These are phyloP conservation scores for Marmota flaviventris DNA, from an alignment of 2,113 vertebrate species.

Conservation along the genomic window DNA sequence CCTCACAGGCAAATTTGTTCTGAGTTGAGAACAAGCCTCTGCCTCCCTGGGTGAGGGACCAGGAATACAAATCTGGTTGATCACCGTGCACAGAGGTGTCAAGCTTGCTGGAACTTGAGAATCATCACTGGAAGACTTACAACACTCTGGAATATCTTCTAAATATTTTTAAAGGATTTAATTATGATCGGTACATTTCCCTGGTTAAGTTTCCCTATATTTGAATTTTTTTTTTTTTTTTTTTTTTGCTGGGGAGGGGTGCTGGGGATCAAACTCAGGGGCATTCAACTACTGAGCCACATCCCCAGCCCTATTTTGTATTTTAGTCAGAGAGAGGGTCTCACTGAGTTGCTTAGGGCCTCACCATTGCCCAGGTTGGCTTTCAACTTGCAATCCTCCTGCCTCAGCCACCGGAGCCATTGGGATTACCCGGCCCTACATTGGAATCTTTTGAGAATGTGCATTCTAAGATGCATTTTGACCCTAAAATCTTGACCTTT, in stretches of 20 bases:
- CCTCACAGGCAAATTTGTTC: not conserved
- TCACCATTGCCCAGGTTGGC: too few relatives aligned
- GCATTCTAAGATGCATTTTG: not conserved
- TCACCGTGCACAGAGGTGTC: accelerated
- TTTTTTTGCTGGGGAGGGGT: too few relatives aligned
- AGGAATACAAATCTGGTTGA: not conserved
- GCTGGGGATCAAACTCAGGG: too few relatives aligned
- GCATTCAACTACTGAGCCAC: too few relatives aligned
- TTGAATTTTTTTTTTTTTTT: too few relatives aligned
- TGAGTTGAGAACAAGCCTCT: not conserved
- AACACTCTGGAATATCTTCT: not conserved
- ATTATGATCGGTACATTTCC: not conserved
- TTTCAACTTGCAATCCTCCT: too few relatives aligned
- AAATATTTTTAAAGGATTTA: not conserved
- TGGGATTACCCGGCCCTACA: too few relatives aligned
- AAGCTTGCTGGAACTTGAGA: accelerated
- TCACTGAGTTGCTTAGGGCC: too few relatives aligned
- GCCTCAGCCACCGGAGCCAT: too few relatives aligned
- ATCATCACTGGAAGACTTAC: not conserved
- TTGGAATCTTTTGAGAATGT: not conserved
- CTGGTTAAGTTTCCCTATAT: not conserved
- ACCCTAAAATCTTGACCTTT: not conserved
- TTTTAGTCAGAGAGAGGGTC: too few relatives aligned
- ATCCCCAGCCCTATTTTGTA: too few relatives aligned
- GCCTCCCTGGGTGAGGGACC: not conserved